Evolutionary conservation across 2,797 vertebrate species (phyloP), one percentile per base, ranked within the genome.

Genomic region (Nannoperca australis): DNA sequence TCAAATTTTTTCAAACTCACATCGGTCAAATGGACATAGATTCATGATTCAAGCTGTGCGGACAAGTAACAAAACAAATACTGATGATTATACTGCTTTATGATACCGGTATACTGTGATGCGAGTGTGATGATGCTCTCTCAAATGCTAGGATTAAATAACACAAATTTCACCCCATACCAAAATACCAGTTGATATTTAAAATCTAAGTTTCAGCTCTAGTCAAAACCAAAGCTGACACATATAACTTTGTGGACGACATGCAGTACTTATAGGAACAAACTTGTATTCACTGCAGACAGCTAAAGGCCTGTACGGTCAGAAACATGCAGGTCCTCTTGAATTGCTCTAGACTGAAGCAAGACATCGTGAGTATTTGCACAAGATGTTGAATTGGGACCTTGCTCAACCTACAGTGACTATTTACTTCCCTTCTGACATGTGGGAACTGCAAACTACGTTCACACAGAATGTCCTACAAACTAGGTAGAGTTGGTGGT

Each of bases 361-460:
- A 9, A 7, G 38, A 12, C 66, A 22, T 59, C 24, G 15, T 49
- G 55, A 58, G 7, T 64, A 45, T 38, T 47, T 61, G 45, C 38
- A 50, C 27, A n/a, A 65, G 55, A 40, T 53, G 30, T 24, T 79
- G 49, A 74, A 53, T 40, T 44, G 34, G 17, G 64, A 73, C 40
- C 55, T 82, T 62, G 36, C 58, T 71, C 44, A 67, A 64, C 38
- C 64, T 42, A 40, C 66, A 18, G 47, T 61, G 61, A 68, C 40
- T 40, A 18, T 42, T 77, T 58, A n/a, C 27, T 58, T 50, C n/a
- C 24, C 40, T 76, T 58, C 30, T 79, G 51, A 72, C 68, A 66
- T 27, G 42, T 34, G 45, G 45, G 38, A 61, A 66, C 62, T 65
- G 47, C 45, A 13, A 30, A 47, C 8, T 38, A 38, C 8, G 2